These are phyloP conservation scores for Peribatodes rhomboidaria DNA, from an alignment of 2,888 invertebrate genomes.

Conservation along the genomic window DNA sequence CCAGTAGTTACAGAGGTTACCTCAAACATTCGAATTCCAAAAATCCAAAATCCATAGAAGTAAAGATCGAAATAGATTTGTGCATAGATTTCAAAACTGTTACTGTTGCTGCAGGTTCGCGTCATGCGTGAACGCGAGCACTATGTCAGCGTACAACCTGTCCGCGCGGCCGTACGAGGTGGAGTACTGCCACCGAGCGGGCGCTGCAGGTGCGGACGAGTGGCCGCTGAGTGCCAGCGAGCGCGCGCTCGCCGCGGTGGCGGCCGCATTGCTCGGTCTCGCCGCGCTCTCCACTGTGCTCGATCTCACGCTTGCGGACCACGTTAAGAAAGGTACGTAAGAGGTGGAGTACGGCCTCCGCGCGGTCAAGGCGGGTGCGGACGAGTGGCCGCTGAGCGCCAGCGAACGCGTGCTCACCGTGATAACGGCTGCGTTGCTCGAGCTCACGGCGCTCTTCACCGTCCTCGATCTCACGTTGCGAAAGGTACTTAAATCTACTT, in stretches of 20 bases:
- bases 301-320: constrained; percentile 67
- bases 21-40: no score
- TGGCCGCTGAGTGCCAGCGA: constrained; percentile 57
- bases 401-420: constrained; percentile 66
- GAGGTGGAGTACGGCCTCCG: constrained; percentile 70
- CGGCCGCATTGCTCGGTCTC: constrained; percentile 67
- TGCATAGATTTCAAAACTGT: no score
- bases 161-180: constrained; percentile 67
- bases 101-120: constrained; percentile 67
- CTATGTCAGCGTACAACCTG: constrained; percentile 64
- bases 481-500: constrained; percentile 70
- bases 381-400: constrained; percentile 48
- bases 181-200: constrained; percentile 68
- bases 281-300: constrained; percentile 68
- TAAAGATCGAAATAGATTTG: no score
- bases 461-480: constrained; percentile 65
- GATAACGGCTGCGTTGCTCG: constrained; percentile 63
- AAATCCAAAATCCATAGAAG: no score
- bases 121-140: constrained; percentile 72
- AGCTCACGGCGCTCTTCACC: constrained; percentile 67
- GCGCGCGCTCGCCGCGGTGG: constrained; percentile 62
- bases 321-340: constrained; percentile 67
- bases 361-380: constrained; percentile 40
- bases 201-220: constrained; percentile 23
- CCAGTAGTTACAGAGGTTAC: no score